phyloP scores from a whole-genome alignment of 2,113 vertebrate genomes.

The Glaucidium brasilianum region DNA sequence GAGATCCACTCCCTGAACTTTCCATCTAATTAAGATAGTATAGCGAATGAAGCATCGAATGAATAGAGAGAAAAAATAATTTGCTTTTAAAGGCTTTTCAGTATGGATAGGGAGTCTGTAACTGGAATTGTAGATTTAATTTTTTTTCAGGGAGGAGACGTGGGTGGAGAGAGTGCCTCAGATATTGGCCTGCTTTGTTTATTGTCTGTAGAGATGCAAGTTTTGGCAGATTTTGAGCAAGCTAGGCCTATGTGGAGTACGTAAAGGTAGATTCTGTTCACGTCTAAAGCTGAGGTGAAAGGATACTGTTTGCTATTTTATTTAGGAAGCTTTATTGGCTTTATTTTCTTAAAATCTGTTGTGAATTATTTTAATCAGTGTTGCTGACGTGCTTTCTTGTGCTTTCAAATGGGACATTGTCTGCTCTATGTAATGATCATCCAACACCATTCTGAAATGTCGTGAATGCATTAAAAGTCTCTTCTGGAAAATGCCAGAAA shows the following conservation, averaged over 20 bases:
- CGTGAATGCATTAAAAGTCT: not conserved
- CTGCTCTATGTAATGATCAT: not conserved
- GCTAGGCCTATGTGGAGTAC: not conserved
- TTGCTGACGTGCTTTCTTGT: not conserved
- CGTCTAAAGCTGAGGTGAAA: not conserved
- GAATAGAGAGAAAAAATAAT: not conserved
- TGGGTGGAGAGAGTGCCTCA: not conserved
- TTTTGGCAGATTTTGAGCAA: not conserved
- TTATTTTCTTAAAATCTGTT: not conserved
- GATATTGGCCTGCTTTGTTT: not conserved
- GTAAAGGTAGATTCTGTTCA: not conserved
- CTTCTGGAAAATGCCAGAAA: not conserved
- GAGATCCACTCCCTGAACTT: not conserved
- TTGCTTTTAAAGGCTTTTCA: not conserved
- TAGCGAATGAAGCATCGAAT: not conserved
- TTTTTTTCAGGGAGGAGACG: not conserved
- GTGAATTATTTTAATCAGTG: not conserved
- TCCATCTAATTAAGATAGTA: not conserved
- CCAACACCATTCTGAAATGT: not conserved
- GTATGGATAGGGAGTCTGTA: not conserved
- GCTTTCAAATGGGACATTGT: not conserved
- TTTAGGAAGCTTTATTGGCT: not conserved
- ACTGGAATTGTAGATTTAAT: not conserved
- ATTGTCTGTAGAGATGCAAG: not conserved
- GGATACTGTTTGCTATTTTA: not conserved